These are phyloP conservation scores for Drosophila setifemur DNA, from an alignment of 1,140 invertebrate species.

Conservation along the genomic window DNA sequence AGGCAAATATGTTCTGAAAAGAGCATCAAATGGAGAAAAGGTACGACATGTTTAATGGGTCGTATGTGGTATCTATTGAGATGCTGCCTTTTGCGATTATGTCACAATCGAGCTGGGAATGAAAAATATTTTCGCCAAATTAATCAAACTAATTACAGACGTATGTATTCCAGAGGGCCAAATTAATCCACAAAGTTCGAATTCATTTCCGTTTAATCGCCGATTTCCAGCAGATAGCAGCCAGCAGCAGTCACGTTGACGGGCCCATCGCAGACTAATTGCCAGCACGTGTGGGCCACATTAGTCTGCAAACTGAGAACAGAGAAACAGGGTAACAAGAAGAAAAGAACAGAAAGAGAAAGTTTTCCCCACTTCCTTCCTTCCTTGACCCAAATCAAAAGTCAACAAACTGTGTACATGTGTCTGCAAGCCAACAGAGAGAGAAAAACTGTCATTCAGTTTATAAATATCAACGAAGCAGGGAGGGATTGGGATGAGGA, in stretches of 20 bases:
- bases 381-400: slow-evolving; percentile 43
- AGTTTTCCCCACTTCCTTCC: slow-evolving; percentile 16
- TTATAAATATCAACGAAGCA: slow-evolving; percentile 34
- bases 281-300: slow-evolving; percentile 41
- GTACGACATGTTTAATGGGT: slow-evolving; percentile 31
- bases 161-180: neutral
- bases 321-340: no score
- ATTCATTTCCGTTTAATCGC: slow-evolving; percentile 31
- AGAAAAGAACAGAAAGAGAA: neutral
- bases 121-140: slow-evolving; percentile 1
- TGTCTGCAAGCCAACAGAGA: slow-evolving; percentile 7
- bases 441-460: slow-evolving; percentile 31
- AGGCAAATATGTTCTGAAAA: slow-evolving; percentile 33
- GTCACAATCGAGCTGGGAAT: neutral
- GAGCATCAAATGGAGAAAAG: slow-evolving; percentile 6
- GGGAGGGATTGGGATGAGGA: no score
- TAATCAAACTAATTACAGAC: slow-evolving; percentile 26
- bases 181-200: slow-evolving; percentile 35
- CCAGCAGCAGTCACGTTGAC: slow-evolving; percentile 12
- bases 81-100: neutral
- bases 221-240: neutral
- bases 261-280: slow-evolving; percentile 36
- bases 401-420: slow-evolving; percentile 48
- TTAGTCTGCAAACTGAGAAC: slow-evolving; percentile 17
- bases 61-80: slow-evolving; percentile 28